These are phyloP conservation scores for Gopherus flavomarginatus DNA, from an alignment of 2,113 vertebrate species.

Conservation along the genomic window DNA sequence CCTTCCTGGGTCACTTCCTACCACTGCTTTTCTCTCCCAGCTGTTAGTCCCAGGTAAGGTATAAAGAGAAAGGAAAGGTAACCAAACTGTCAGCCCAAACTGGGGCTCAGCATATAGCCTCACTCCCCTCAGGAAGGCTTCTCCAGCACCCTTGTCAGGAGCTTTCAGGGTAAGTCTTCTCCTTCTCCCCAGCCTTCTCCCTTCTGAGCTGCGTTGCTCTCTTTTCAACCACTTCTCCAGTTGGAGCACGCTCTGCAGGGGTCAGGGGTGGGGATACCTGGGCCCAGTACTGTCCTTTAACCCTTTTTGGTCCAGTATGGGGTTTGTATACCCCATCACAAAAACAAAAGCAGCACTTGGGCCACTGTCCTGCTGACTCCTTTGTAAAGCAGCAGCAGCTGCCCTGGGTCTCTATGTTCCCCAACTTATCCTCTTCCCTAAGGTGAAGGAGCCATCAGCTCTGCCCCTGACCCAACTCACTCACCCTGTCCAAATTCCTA, in stretches of 20 bases:
- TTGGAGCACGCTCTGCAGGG: neutral
- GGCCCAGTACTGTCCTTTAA: neutral
- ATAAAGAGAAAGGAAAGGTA: neutral
- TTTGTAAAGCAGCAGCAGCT: neutral
- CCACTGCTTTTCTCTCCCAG: neutral
- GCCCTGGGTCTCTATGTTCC: neutral
- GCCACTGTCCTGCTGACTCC: neutral
- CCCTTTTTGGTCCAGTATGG: neutral
- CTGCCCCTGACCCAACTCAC: neutral
- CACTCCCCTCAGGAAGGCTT: neutral
- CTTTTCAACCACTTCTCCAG: neutral
- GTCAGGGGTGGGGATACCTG: neutral
- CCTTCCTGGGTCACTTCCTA: neutral
- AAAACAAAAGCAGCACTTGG: neutral
- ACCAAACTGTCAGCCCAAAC: neutral
- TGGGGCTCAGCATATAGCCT: neutral
- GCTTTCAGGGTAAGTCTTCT: neutral
- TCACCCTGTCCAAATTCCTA: neutral
- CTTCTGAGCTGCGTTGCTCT: neutral
- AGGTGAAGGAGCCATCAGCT: neutral
- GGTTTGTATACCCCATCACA: neutral
- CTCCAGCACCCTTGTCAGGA: neutral
- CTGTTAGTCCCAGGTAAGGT: neutral
- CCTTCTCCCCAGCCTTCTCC: neutral
- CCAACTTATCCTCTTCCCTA: neutral